These are phyloP conservation scores for Bruchidius siliquastri DNA, from an alignment of 2,888 invertebrate genomes.

Conservation along the genomic window DNA sequence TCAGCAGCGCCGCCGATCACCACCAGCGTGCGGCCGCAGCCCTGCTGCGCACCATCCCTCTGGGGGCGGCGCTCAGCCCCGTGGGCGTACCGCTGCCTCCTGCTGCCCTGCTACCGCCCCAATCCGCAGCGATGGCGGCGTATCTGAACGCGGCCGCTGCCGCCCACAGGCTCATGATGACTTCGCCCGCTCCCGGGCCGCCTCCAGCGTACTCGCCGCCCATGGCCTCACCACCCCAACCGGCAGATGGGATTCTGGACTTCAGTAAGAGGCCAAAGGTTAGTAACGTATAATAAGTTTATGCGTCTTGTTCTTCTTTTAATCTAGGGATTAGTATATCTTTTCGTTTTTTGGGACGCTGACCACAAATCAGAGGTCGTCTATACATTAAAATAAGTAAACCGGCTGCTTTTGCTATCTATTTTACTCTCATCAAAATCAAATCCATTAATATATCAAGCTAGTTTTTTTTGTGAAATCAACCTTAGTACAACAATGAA, in stretches of 20 bases:
- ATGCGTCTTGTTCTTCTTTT: no score
- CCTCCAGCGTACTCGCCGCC: conserved; percentile 60
- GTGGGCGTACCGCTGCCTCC: conserved; percentile 63
- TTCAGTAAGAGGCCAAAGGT: conserved; percentile 64
- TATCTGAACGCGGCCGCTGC: conserved; percentile 63
- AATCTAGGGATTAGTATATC: not conserved
- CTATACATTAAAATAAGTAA: no score
- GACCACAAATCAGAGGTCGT: no score
- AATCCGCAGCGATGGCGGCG: conserved; percentile 78
- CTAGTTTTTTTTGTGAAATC: no score
- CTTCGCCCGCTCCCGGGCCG: conserved; percentile 46
- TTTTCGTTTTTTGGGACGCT: no score
- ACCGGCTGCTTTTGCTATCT: no score
- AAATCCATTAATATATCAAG: no score
- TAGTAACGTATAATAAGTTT: no score
- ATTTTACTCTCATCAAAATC: no score
- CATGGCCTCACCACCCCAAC: conserved; percentile 63
- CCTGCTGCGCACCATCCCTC: conserved; percentile 48
- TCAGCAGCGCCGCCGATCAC: conserved; percentile 52
- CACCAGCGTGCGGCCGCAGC: conserved; percentile 42
- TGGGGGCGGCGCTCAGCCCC: conserved; percentile 60
- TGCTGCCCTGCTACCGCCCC: conserved; percentile 66
- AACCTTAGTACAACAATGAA: no score
- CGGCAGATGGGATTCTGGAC: conserved; percentile 64
- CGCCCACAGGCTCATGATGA: conserved; percentile 68